phyloP scores from a whole-genome alignment of 2,888 invertebrate genomes.

The Lacanobia oleracea region DNA sequence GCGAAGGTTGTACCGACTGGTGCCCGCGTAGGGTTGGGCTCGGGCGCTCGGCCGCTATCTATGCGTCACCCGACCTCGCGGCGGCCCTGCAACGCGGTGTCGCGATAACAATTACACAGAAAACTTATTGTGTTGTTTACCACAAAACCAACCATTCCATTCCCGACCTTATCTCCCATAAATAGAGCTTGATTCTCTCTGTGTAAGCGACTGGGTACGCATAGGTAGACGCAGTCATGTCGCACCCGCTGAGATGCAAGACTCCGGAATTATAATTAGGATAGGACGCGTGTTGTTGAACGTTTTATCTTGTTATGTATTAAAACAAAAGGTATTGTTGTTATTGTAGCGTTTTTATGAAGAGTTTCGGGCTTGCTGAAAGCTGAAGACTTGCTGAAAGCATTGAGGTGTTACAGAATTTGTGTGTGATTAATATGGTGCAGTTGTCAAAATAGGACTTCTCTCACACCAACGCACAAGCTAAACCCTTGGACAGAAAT shows the following conservation, averaged over 20 bases:
- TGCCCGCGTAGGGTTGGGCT: constrained; percentile 75
- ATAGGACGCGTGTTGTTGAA: constrained; percentile 54
- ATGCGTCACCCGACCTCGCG: constrained; percentile 77
- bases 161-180: constrained; percentile 43
- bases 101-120: constrained; percentile 85
- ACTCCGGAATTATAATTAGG: constrained; percentile 68
- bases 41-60: constrained; percentile 80
- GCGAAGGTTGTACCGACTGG: constrained; percentile 67
- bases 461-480: no score
- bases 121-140: constrained; percentile 79
- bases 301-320: constrained; percentile 30
- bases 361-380: neutral
- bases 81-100: constrained; percentile 77
- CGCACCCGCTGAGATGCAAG: constrained; percentile 61
- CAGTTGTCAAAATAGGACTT: no score
- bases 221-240: constrained; percentile 62
- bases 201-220: constrained; percentile 21
- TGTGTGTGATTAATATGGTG: neutral
- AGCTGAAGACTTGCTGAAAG: neutral
- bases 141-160: constrained; percentile 30
- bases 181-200: constrained; percentile 25
- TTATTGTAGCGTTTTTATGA: neutral
- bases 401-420: neutral
- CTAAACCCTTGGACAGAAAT: no score
- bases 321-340: constrained; percentile 27